phyloP scores from a whole-genome alignment of 2,797 vertebrate species.

The Sparidentex hasta region DNA sequence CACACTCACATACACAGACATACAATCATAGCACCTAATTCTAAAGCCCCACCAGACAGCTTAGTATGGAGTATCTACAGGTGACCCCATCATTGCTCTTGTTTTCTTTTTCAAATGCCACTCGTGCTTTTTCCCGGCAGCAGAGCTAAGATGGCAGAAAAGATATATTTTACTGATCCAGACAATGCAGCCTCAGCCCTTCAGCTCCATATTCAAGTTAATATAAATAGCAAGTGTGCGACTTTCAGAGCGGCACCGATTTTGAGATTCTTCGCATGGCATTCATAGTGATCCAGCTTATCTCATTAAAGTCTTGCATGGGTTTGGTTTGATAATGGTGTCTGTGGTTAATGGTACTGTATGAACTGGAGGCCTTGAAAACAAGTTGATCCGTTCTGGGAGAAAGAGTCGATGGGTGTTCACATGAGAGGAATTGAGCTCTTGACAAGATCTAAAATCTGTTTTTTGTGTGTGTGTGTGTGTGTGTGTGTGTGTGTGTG shows the following conservation, averaged over 20 bases:
- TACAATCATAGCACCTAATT: slow-evolving; percentile 40
- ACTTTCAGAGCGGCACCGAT: slow-evolving; percentile 26
- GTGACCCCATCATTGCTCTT: slow-evolving; percentile 39
- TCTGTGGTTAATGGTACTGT: neutral
- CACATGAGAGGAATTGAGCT: slow-evolving; percentile 19
- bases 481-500: no score
- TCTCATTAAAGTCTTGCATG: neutral
- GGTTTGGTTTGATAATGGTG: slow-evolving; percentile 8
- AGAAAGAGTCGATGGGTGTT: slow-evolving; percentile 29
- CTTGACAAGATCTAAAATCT: slow-evolving; percentile 12
- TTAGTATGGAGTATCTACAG: slow-evolving; percentile 30
- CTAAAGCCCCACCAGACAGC: slow-evolving; percentile 52
- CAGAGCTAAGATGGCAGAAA: slow-evolving; percentile 1
- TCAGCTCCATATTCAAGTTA: slow-evolving; percentile 44
- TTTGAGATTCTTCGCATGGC: neutral
- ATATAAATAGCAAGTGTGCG: slow-evolving; percentile 45
- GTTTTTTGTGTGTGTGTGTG: neutral
- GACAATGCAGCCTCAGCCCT: slow-evolving; percentile 29
- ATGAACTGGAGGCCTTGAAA: slow-evolving; percentile 52
- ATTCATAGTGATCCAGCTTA: slow-evolving; percentile 1
- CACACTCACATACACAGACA: slow-evolving; percentile 13
- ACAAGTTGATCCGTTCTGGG: slow-evolving; percentile 28
- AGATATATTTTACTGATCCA: slow-evolving; percentile 27
- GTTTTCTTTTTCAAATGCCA: slow-evolving; percentile 38
- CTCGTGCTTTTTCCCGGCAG: neutral